Conservation (phyloP, 2,797 vertebrate genomes). For the Ficedula albicollis region DNA sequence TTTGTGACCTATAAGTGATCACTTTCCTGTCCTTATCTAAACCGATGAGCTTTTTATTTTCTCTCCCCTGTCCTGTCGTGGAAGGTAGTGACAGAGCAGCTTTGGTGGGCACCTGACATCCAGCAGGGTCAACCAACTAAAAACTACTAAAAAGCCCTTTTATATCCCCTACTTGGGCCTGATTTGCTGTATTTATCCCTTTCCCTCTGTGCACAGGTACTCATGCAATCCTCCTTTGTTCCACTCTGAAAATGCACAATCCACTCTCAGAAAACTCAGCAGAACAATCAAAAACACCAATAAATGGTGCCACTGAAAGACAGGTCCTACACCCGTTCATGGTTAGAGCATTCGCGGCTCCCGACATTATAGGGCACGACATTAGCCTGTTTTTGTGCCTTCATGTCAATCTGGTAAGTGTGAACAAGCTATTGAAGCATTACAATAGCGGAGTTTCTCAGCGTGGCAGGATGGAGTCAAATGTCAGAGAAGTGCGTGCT, state of each 20-base stretch:
- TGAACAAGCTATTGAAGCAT: neutral
- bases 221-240: neutral
- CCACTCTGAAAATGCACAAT: neutral
- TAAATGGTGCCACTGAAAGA: neutral
- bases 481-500: neutral
- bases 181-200: neutral
- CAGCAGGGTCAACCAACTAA: neutral
- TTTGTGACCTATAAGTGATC: neutral
- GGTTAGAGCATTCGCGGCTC: neutral
- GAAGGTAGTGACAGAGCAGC: neutral
- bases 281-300: neutral
- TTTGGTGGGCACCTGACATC: neutral
- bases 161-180: neutral
- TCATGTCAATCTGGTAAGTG: neutral
- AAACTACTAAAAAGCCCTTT: neutral
- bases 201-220: neutral
- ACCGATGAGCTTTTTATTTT: rapidly evolving
- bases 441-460: neutral
- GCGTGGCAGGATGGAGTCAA: neutral
- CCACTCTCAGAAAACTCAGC: neutral
- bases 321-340: neutral
- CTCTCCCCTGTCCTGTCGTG: neutral
- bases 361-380: rapidly evolving
- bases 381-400: neutral
- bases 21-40: neutral